These are phyloP conservation scores for Acanthurus lineatus DNA, from an alignment of 2,797 vertebrate genomes.

Conservation along the genomic window DNA sequence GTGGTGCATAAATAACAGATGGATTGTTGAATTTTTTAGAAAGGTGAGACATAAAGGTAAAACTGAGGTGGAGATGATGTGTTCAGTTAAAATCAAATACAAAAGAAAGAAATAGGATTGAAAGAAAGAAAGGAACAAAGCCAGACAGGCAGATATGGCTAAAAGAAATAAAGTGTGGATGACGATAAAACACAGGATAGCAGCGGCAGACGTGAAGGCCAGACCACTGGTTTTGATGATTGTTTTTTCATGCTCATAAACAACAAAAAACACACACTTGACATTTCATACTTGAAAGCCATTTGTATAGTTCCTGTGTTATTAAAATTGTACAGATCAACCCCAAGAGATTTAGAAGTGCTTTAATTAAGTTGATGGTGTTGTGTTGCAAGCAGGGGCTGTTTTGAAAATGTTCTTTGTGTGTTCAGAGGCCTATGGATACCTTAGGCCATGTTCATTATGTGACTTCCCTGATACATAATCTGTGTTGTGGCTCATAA, in stretches of 20 bases:
- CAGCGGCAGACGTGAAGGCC: neutral
- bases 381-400: neutral
- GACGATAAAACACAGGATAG: constrained; percentile 28
- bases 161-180: constrained; percentile 18
- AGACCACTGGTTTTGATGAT: neutral
- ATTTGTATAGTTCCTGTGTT: neutral
- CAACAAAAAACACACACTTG: neutral
- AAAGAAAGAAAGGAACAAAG: neutral
- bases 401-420: neutral
- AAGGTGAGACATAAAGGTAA: constrained; percentile 4
- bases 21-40: constrained; percentile 16
- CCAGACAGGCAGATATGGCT: constrained; percentile 22
- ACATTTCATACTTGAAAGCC: neutral
- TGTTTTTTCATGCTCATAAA: neutral
- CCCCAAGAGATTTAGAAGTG: neutral
- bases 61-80: constrained; percentile 4
- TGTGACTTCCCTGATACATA: neutral
- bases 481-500: neutral
- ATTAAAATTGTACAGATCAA: neutral
- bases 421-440: neutral
- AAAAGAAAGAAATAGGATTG: neutral
- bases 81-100: constrained; percentile 2
- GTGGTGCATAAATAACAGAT: constrained; percentile 32
- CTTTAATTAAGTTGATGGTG: neutral
- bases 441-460: neutral